A percentile compares a stretch with the other conserved stretches of the same genome.
Conservation (phyloP, 2,113 vertebrate genomes). For the Ophthalmolycus amberensis region DNA sequence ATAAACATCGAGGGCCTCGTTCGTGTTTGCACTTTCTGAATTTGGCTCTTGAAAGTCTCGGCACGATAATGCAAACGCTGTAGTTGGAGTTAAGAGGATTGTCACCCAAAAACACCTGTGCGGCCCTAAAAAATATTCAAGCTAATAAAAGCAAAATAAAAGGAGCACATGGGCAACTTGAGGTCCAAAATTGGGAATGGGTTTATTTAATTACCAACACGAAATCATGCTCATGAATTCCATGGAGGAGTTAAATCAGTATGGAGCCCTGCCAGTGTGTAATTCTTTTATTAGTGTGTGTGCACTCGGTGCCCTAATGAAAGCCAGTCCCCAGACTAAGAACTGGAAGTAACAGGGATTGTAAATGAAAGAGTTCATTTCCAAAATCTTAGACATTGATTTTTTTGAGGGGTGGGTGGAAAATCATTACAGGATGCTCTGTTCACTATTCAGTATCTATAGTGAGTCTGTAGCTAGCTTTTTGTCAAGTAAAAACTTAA, state of each 20-base stretch:
- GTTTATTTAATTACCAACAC: conserved; percentile 68
- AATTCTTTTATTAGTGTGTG: conserved; percentile 55
- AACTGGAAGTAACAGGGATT: conserved; percentile 28
- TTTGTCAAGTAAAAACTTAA: conserved; percentile 24
- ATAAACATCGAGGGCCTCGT: conserved; percentile 21
- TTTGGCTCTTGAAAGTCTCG: conserved; percentile 33
- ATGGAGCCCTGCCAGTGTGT: conserved; percentile 55
- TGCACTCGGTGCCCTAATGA: conserved; percentile 50
- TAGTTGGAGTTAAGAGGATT: conserved; percentile 63
- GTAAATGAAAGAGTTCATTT: conserved; percentile 52
- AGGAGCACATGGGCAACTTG: conserved; percentile 40
- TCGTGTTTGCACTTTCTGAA: conserved; percentile 39
- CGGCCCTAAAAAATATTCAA: conserved; percentile 66
- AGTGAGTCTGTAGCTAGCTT: conserved; percentile 10
- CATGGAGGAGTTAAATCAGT: conserved; percentile 45
- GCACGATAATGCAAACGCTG: conserved; percentile 51
- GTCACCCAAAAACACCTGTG: conserved; percentile 51
- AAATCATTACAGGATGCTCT: conserved; percentile 40
- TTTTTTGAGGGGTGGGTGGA: neutral
- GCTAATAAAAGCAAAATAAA: conserved; percentile 48
- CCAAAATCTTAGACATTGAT: conserved; percentile 27
- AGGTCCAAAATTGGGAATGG: conserved; percentile 49
- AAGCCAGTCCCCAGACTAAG: conserved; percentile 39
- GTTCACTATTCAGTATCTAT: conserved; percentile 29
- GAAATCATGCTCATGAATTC: conserved; percentile 60